Percentiles rank a stretch among this genome's conserved stretches.
Conservation (phyloP, 2,888 invertebrate species). For the Achlya flavicornis region DNA sequence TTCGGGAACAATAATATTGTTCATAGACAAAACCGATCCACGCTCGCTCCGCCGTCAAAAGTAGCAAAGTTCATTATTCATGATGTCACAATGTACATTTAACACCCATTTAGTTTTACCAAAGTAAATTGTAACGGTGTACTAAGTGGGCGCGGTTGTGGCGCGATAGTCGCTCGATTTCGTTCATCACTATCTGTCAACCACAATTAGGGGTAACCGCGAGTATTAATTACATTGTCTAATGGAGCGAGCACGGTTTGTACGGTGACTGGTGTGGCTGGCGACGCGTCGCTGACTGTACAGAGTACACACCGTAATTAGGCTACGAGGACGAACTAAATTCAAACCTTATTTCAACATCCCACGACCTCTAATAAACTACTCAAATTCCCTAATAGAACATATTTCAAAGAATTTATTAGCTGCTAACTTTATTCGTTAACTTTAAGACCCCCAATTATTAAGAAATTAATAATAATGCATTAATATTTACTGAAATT, state of each 20-base stretch:
- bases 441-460: neutral
- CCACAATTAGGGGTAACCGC: conserved; percentile 76
- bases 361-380: conserved; percentile 24
- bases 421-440: neutral
- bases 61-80: conserved; percentile 62
- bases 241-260: conserved; percentile 72
- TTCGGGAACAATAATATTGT: conserved; percentile 62
- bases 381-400: conserved; percentile 15
- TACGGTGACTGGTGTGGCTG: conserved; percentile 59
- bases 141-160: conserved; percentile 67
- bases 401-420: neutral
- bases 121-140: conserved; percentile 47
- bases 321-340: conserved; percentile 34
- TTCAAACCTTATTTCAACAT: conserved; percentile 37
- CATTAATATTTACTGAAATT: too few relatives aligned
- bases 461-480: neutral
- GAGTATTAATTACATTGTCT: conserved; percentile 81
- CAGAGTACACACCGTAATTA: conserved; percentile 46
- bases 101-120: conserved; percentile 57
- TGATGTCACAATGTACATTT: conserved; percentile 58
- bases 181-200: conserved; percentile 64
- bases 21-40: conserved; percentile 50
- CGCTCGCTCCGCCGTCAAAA: conserved; percentile 43
- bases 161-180: conserved; percentile 62
- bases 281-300: conserved; percentile 44